Evolutionary conservation across 1,140 invertebrate species (phyloP), one percentile per base, ranked within the genome.

Genomic region (Andrena cerasifolii): DNA sequence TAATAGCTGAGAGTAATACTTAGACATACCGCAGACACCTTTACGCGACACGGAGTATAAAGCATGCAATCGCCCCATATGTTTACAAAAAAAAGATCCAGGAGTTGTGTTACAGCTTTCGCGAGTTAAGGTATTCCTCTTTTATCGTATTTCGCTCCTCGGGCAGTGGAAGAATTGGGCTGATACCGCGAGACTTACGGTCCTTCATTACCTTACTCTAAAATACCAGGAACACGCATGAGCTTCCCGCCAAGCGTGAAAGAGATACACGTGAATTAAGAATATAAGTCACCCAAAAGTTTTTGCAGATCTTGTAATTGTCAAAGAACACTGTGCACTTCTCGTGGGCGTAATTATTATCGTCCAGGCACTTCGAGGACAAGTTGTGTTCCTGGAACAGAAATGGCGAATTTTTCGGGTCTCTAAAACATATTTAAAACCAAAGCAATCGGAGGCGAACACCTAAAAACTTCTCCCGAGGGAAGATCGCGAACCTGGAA

Each of bases 91-190:
- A 61, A 53, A 40, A 31, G 12, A 24, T 49, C 7, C 58, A 26
- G 2, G 36, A 47, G 6, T 24, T 51, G 7, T 49, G 14, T 56
- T 21, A 10, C 1, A 43, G 40, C 24, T n/a, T 74, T 14, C 40
- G 49, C 14, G 10, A 58, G 16, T 76, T 71, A 3, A 89, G 6
- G 33, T 62, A 85, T 26, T 90, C 81, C 24, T 26, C 59, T 51
- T 84, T 91, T 65, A 91, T 82, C 78, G 87, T 87, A 40, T 54
- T 49, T 62, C 90, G 62, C 2, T 91, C 90, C 33, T 88, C 89
- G 0, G 66, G 56, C 8, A 43, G 26, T 24, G 90, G 90, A 3
- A 91, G 10, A 8, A 28, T 1, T 12, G 90, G 90, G 18, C 3
- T 51, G 24, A 90, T 84, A 21, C 66, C 71, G 16, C 80, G 24